Base-by-base conservation (phyloP, 2,797 vertebrate species). In the Ctenopoma multispine region DNA sequence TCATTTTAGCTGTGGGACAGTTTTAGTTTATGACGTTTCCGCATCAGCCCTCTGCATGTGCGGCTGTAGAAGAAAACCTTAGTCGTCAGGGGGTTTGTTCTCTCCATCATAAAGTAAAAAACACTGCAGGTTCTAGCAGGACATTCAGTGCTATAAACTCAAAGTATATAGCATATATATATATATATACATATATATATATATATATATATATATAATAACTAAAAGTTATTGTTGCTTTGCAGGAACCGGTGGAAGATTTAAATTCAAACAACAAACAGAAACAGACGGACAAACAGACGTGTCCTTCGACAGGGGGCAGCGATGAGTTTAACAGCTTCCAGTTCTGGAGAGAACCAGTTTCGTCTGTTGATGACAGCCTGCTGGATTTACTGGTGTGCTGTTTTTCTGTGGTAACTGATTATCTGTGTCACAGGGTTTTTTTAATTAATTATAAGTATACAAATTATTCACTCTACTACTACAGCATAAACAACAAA, bases 331-430 rank as follows among this genome's bases (percentile, higher is more conserved):
- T 96, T 69, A 92, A 85, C 81, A 96, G 94, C 74, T 98, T 98
- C 85, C 77, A 93, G 58, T 99, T 96, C 86, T 99, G 97, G 97
- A 95, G 96, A 72, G 90, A 77, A 0, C 96, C 97, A 0, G 72
- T 96, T 76, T 95, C 94, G 21, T 86, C 69, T 54, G 91, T 98
- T 0, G 95, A 96, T 14, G 87, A 73, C 0, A 94, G 96, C 7
- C 90, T 98, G 23, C 91, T 94, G 82, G 95, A 95, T 3, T 49
- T 97, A 41, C 85, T 97, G 95, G 96, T 98, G 85, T 95, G 95
- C 44, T 4, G 44, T 20, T 40, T 14, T 12, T 13, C 38, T 40
- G 36, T 38, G n/a, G n/a, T n/a, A n/a, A n/a, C n/a, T n/a, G n/a
- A n/a, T n/a, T n/a, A n/a, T n/a, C n/a, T n/a, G n/a, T n/a, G n/a